phyloP scores from a whole-genome alignment of 2,888 invertebrate genomes.

The Harpagoxenus sublaevis region DNA sequence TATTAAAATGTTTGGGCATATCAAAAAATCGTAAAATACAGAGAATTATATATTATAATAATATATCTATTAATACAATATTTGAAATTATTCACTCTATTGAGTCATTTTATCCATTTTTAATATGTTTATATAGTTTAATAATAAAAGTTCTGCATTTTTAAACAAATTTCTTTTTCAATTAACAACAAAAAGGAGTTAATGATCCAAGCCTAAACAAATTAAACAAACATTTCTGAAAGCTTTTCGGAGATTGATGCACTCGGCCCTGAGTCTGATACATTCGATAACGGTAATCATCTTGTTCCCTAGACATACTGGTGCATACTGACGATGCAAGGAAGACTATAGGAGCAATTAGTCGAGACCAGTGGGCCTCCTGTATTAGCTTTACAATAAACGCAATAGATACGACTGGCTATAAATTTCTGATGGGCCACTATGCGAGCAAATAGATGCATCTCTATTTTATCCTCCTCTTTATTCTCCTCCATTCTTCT shows the following conservation, averaged over 20 bases:
- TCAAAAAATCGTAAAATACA: background rate
- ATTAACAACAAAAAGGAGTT: background rate
- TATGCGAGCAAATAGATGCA: constrained; percentile 36
- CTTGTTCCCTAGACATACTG: constrained; percentile 21
- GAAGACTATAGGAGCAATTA: constrained; percentile 38
- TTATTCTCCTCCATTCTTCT: background rate
- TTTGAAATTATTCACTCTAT: background rate
- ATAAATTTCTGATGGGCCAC: constrained; percentile 32
- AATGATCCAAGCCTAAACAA: background rate
- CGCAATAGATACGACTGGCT: constrained; percentile 24
- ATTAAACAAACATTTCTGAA: background rate
- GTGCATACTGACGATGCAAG: constrained; percentile 12
- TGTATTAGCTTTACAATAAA: constrained; percentile 33
- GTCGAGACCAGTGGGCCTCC: constrained; percentile 1
- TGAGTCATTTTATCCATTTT: background rate
- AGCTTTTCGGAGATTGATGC: background rate
- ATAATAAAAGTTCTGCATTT: background rate
- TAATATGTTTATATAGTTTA: background rate
- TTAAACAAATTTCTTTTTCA: background rate
- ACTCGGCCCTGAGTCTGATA: background rate
- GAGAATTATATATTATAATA: background rate
- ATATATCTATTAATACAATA: background rate
- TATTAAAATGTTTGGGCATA: background rate
- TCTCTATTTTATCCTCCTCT: constrained; percentile 20
- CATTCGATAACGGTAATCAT: constrained; percentile 31